These are phyloP conservation scores for Parasteatoda lunata DNA, from an alignment of 2,888 invertebrate species.

Conservation along the genomic window DNA sequence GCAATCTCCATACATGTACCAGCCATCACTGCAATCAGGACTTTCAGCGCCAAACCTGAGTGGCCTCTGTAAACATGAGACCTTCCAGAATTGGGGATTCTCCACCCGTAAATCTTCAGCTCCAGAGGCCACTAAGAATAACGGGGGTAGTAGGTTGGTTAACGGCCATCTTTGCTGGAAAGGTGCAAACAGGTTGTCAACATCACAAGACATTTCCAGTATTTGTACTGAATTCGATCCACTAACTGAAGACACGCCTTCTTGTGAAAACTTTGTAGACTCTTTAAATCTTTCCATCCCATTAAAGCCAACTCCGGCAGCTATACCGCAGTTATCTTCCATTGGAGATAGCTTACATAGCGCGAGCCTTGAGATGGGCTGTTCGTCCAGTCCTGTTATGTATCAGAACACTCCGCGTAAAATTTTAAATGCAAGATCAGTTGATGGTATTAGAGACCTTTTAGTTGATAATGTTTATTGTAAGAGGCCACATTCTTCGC, in stretches of 20 bases:
- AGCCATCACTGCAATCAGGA: conserved; percentile 53
- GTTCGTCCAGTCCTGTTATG: conserved; percentile 13
- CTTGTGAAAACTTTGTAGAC: conserved; percentile 61
- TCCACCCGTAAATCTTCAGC: conserved; percentile 24
- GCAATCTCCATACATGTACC: conserved; percentile 33
- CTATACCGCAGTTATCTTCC: conserved; percentile 59
- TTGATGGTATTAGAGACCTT: conserved; percentile 57
- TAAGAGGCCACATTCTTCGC: conserved; percentile 41
- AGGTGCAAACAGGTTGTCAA: conserved; percentile 18
- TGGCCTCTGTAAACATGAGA: conserved; percentile 18
- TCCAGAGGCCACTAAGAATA: neutral
- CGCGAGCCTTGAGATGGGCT: conserved; percentile 54
- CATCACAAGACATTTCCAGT: conserved; percentile 50
- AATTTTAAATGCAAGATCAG: conserved; percentile 51
- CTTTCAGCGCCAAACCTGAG: conserved; percentile 51
- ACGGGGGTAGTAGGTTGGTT: conserved; percentile 46
- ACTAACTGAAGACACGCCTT: conserved; percentile 44
- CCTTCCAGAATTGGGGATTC: conserved; percentile 54
- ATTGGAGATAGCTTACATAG: conserved; percentile 67
- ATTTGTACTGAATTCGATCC: conserved; percentile 66
- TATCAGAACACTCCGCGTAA: conserved; percentile 16
- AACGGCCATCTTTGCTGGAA: conserved; percentile 67
- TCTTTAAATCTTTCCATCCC: conserved; percentile 64
- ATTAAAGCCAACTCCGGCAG: conserved; percentile 56
- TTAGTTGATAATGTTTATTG: conserved; percentile 52